Evolutionary conservation across 2,888 invertebrate genomes (phyloP), one percentile per base, ranked within the genome.

Genomic region (Muschampia plurimacula): DNA sequence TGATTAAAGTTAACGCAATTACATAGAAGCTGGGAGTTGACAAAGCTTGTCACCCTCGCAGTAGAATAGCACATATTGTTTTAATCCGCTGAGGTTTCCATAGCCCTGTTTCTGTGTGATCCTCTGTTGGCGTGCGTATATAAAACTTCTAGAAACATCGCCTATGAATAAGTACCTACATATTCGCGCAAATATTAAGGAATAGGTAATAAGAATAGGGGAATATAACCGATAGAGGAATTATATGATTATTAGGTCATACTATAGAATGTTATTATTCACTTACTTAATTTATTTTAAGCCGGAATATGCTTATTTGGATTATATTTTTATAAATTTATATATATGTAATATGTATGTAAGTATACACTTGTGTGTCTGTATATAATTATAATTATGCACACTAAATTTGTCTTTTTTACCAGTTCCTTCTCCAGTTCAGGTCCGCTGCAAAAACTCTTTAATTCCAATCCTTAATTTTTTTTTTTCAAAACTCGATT

Each of bases 61-160:
- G 78, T 79, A 78, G 80, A 79, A 62, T 62, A 66, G 79, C 81
- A 83, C 84, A 86, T 86, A 86, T 84, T 81, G 83, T 84, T 89
- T 88, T 89, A 89, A 89, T 88, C 87, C 84, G 77, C 79, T 79
- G 77, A 82, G 80, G 80, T 85, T 85, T 82, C 83, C 84, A 84
- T 86, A 83, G 82, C 81, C 59, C 1, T 32, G 9, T 15, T 22
- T 12, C 52, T 15, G 52, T 49, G 7, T 49, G 5, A 49, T 49
- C n/a, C 2, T 12, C 12, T 1, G 41, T 41, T 41, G 49, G n/a
- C 7, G n/a, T 4, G 49, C 8, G 13, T n/a, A n/a, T 4, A n/a
- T 49, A 49, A 4, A 49, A 46, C 46, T 46, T 13, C 13, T 13
- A n/a, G 6, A n/a, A 49, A 49, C n/a, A 49, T n/a, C 13, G 9